These are phyloP conservation scores for Crocidura indochinensis DNA, from an alignment of 2,797 vertebrate species.

Conservation along the genomic window DNA sequence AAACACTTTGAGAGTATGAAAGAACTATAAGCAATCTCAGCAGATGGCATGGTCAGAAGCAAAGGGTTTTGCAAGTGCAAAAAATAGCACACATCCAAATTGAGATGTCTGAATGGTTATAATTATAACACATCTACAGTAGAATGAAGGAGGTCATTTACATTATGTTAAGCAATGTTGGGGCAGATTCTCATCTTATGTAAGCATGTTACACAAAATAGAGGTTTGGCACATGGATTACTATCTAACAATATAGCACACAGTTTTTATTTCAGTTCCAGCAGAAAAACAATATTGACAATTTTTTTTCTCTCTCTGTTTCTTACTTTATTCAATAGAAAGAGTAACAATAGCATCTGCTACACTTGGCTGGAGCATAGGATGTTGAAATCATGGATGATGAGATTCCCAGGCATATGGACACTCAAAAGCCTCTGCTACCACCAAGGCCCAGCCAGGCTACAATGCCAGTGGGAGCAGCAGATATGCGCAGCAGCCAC, in stretches of 20 bases:
- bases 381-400: slow-evolving; percentile 73
- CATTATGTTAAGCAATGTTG: slow-evolving; percentile 67
- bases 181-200: slow-evolving; percentile 54
- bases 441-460: background rate
- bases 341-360: slow-evolving; percentile 80
- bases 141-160: slow-evolving; percentile 64
- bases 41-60: slow-evolving; percentile 68
- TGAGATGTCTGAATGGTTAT: background rate
- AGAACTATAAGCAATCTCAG: slow-evolving; percentile 56
- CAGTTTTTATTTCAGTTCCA: slow-evolving; percentile 74
- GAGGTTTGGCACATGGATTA: slow-evolving; percentile 35
- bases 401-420: slow-evolving; percentile 73
- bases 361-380: slow-evolving; percentile 73
- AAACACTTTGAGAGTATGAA: slow-evolving; percentile 56
- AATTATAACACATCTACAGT: slow-evolving; percentile 43
- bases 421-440: slow-evolving; percentile 42
- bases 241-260: slow-evolving; percentile 52
- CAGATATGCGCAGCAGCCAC: background rate
- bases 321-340: slow-evolving; percentile 76
- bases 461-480: background rate
- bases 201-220: slow-evolving; percentile 45
- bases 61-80: slow-evolving; percentile 46
- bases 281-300: slow-evolving; percentile 64
- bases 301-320: slow-evolving; percentile 72
- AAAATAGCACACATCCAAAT: slow-evolving; percentile 57